Conservation (phyloP, 2,888 invertebrate species). For the Parnassius smintheus region DNA sequence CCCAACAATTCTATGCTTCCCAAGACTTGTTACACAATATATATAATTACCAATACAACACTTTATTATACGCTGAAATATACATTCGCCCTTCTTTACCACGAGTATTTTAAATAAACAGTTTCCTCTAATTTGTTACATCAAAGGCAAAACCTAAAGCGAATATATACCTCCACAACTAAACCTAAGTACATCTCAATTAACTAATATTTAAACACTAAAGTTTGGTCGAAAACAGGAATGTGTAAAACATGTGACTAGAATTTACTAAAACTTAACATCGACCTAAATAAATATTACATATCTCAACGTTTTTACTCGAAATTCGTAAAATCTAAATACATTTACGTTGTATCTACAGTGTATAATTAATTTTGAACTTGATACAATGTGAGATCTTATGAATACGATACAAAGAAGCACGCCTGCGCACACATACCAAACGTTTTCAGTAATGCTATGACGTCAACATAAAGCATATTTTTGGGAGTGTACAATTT, state of each 20-base stretch:
- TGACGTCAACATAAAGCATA: no score
- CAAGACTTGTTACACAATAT: slow-evolving; percentile 25
- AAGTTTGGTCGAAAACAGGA: slow-evolving; percentile 80
- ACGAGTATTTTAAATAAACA: slow-evolving; percentile 8
- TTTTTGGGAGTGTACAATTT: no score
- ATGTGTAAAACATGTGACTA: slow-evolving; percentile 80
- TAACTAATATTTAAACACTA: slow-evolving; percentile 50
- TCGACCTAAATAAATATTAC: slow-evolving; percentile 75
- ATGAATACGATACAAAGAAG: slow-evolving; percentile 39
- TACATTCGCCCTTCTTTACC: slow-evolving; percentile 15
- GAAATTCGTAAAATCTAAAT: slow-evolving; percentile 49
- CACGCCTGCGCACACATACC: slow-evolving; percentile 32
- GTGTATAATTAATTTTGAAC: slow-evolving; percentile 46
- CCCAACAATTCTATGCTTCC: slow-evolving; percentile 7
- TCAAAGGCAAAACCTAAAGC: slow-evolving; percentile 19
- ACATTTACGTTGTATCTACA: slow-evolving; percentile 37
- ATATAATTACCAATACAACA: slow-evolving; percentile 35
- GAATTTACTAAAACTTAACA: slow-evolving; percentile 81
- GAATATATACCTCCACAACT: slow-evolving; percentile 16
- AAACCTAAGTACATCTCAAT: slow-evolving; percentile 30
- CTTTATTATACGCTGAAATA: slow-evolving; percentile 30
- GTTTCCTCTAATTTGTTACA: neutral
- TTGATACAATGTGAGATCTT: slow-evolving; percentile 70
- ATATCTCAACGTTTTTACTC: slow-evolving; percentile 65
- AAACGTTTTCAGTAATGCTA: slow-evolving; percentile 1